A percentile compares a stretch with the other conserved stretches of the same genome.
Evolutionary conservation across 2,888 invertebrate species (phyloP).

Genomic region (Drosophila macrospina): DNA sequence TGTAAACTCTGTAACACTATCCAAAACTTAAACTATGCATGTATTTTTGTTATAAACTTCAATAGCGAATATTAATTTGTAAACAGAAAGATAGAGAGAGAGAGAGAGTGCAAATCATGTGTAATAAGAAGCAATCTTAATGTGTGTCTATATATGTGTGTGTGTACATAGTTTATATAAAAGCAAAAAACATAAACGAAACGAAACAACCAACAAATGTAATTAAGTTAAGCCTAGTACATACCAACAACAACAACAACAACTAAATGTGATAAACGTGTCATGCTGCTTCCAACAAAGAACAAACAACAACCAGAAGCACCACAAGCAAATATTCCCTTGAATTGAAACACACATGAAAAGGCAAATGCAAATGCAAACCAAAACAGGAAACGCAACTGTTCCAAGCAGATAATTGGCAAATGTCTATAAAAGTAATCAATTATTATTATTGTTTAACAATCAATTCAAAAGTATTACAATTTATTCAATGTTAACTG

Average conservation of each 20-base stretch:
- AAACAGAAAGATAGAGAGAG: slow-evolving; percentile 52
- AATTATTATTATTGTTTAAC: slow-evolving; percentile 48
- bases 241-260: slow-evolving; percentile 71
- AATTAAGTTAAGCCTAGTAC: slow-evolving; percentile 77
- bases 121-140: slow-evolving; percentile 70
- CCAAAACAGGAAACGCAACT: slow-evolving; percentile 4
- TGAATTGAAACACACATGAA: slow-evolving; percentile 28
- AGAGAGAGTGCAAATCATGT: slow-evolving; percentile 60
- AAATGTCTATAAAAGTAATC: slow-evolving; percentile 6
- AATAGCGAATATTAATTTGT: slow-evolving; percentile 77
- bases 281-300: slow-evolving; percentile 76
- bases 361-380: neutral
- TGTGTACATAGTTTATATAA: slow-evolving; percentile 42
- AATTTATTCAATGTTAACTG: slow-evolving; percentile 33
- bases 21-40: slow-evolving; percentile 47
- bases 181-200: slow-evolving; percentile 19
- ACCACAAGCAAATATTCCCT: slow-evolving; percentile 50
- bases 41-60: slow-evolving; percentile 75
- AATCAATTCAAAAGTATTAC: slow-evolving; percentile 49
- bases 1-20: slow-evolving; percentile 54
- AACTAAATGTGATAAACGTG: slow-evolving; percentile 77
- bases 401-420: slow-evolving; percentile 17
- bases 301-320: slow-evolving; percentile 42
- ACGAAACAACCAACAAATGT: slow-evolving; percentile 40
- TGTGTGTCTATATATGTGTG: slow-evolving; percentile 45